phyloP scores from a whole-genome alignment of 2,797 vertebrate species.

The Anguilla megastoma region DNA sequence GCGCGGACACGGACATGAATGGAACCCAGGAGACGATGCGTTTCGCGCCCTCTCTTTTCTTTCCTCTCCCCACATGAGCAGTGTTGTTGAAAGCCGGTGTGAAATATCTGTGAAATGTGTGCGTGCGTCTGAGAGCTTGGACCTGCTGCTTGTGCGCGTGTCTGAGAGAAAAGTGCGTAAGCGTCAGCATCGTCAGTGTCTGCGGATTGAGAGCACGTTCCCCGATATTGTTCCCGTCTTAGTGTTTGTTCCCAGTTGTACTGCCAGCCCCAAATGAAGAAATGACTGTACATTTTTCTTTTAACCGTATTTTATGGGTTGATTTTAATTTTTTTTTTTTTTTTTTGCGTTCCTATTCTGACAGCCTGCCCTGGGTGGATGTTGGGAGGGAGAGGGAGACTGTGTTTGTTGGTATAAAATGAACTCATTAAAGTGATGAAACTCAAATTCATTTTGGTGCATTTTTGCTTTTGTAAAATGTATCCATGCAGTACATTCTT shows the following conservation, averaged over 20 bases:
- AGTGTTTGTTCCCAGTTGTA: slow-evolving; percentile 35
- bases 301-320: slow-evolving; percentile 51
- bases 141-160: slow-evolving; percentile 26
- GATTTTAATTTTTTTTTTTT: slow-evolving; percentile 57
- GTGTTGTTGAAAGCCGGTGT: slow-evolving; percentile 26
- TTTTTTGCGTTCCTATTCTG: slow-evolving; percentile 53
- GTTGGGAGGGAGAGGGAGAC: slow-evolving; percentile 67
- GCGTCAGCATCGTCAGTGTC: neutral
- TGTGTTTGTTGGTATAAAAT: slow-evolving; percentile 83
- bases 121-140: slow-evolving; percentile 48
- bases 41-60: neutral
- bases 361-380: slow-evolving; percentile 50
- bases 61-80: slow-evolving; percentile 29
- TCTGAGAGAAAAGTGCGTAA: neutral
- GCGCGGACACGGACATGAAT: slow-evolving; percentile 44
- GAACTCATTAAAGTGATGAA: slow-evolving; percentile 85
- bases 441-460: slow-evolving; percentile 40
- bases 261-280: slow-evolving; percentile 46
- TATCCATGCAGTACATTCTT: neutral
- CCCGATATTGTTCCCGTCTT: slow-evolving; percentile 53
- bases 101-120: slow-evolving; percentile 31
- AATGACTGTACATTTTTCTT: slow-evolving; percentile 49
- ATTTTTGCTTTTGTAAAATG: neutral
- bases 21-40: slow-evolving; percentile 38
- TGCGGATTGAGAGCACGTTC: slow-evolving; percentile 42